phyloP scores from a whole-genome alignment of 2,888 invertebrate genomes.

The Ophioninae sp. region DNA sequence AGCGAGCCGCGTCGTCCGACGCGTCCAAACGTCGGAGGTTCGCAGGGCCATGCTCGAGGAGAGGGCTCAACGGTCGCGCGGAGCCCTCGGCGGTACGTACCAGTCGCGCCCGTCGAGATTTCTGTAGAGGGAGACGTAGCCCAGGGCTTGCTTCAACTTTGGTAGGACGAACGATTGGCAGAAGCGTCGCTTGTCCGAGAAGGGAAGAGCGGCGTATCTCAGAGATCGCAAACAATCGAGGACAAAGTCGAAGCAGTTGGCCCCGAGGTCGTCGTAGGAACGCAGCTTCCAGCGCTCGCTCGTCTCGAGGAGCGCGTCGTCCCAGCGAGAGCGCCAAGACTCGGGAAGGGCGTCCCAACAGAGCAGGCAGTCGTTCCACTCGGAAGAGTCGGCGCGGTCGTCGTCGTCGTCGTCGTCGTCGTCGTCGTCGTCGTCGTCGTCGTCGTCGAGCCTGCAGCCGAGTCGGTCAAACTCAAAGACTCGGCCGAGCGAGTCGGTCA shows the following conservation, averaged over 20 bases:
- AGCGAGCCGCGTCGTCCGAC: neutral
- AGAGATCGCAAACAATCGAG: constrained; percentile 89
- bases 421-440: no score
- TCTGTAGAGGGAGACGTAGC: constrained; percentile 91
- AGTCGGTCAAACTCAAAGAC: constrained; percentile 93
- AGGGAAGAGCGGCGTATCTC: constrained; percentile 81
- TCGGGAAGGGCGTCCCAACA: constrained; percentile 70
- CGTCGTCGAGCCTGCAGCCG: constrained; percentile 83
- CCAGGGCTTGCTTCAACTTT: constrained; percentile 90
- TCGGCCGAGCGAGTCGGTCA: constrained; percentile 90
- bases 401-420: no score
- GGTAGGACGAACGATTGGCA: constrained; percentile 92
- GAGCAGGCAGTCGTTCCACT: constrained; percentile 73
- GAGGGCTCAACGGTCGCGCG: no score
- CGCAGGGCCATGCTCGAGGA: constrained; percentile 45
- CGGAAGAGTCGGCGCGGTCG: constrained; percentile 55
- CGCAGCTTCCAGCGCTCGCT: constrained; percentile 68
- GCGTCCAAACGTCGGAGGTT: constrained; percentile 29
- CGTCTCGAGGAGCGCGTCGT: constrained; percentile 76
- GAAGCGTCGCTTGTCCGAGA: constrained; percentile 81
- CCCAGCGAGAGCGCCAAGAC: constrained; percentile 77
- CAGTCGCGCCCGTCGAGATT: constrained; percentile 84
- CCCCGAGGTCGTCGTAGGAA: constrained; percentile 87
- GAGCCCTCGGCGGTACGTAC: constrained; percentile 77
- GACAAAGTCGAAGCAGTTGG: constrained; percentile 95